Conservation (phyloP, 92 coral and sea anemone species). For the Pocillopora grandis region DNA sequence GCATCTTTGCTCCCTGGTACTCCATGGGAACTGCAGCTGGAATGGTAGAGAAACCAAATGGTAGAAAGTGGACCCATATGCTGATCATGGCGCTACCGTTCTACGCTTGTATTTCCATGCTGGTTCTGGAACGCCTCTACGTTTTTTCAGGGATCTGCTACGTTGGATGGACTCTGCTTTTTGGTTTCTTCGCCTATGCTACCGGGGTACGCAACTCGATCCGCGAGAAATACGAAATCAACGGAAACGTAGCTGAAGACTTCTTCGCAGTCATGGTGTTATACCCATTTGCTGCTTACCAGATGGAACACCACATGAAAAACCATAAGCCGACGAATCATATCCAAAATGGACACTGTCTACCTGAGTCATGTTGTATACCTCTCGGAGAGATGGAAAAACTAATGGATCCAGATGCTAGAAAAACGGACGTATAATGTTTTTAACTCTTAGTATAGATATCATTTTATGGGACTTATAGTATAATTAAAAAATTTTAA, state of each 20-base stretch:
- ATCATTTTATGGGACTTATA: background rate
- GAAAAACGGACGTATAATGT: conserved; percentile 23
- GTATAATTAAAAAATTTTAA: background rate
- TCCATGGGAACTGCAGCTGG: conserved; percentile 72
- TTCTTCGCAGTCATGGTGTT: conserved; percentile 67
- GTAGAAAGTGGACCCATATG: conserved; percentile 56
- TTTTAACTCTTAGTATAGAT: background rate
- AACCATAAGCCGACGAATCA: background rate
- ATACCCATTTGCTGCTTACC: conserved; percentile 84
- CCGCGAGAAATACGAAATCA: conserved; percentile 68
- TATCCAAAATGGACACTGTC: background rate
- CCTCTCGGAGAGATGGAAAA: conserved; percentile 22
- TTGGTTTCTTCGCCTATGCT: conserved; percentile 82
- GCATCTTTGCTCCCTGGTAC: conserved; percentile 74
- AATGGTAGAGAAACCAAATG: conserved; percentile 24
- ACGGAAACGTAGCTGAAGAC: conserved; percentile 82
- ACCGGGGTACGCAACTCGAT: conserved; percentile 72
- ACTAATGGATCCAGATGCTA: conserved; percentile 18
- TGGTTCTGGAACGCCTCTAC: conserved; percentile 39
- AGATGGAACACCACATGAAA: conserved; percentile 77
- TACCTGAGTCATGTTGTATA: conserved; percentile 25
- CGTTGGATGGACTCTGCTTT: conserved; percentile 86
- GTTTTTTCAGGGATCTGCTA: conserved; percentile 51
- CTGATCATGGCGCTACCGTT: conserved; percentile 63
- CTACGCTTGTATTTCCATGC: conserved; percentile 55